Evolutionary conservation across 1,140 invertebrate species (phyloP), one percentile per base, ranked within the genome.

Genomic region (Aphelenchoides besseyi): DNA sequence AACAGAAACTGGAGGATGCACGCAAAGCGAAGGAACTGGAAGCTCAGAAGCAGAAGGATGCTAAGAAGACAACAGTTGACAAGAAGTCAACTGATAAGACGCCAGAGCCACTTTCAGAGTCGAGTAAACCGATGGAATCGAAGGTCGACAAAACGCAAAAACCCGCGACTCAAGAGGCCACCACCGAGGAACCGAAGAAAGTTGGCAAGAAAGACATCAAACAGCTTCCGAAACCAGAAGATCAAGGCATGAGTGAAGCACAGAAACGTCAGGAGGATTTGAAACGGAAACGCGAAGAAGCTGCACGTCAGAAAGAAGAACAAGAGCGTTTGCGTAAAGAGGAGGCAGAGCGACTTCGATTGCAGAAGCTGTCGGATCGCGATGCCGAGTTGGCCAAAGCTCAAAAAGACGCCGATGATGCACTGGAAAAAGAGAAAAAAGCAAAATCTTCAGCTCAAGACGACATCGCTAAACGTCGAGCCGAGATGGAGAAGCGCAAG

Each of bases 1-100:
- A 72, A 53, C 28, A 70, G 30, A 69, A 69, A 41, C 26, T 30
- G 29, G 69, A 70, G 18, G 68, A 71, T 33, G 32, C 37, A 35
- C 48, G 48, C 2, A 52, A 57, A 9, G 61, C 55, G 28, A 71
- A 71, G 35, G 37, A 71, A 61, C 33, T 37, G 5, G 64, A 32
- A 9, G 61, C 55, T 16, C 70, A 71, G 35, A 29, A 71, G 23
- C 33, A 32, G 5, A 37, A 32, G 0, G 64, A 67, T 18, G 33
- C 64, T 12, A 37, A 67, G 18, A 48, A 48, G 41, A 16, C 23
- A 23, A 23, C 41, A 23, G 41, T 23, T 12, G 23, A 23, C 41
- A 48, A 48, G 41, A 48, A 48, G 41, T 23, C 41, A 12, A 16
- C 41, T 23, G 41, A 48, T 48, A n/a, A n/a, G 41, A 12, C 41